Base-by-base conservation (phyloP, 2,113 vertebrate genomes). In the Nesoenas mayeri region DNA sequence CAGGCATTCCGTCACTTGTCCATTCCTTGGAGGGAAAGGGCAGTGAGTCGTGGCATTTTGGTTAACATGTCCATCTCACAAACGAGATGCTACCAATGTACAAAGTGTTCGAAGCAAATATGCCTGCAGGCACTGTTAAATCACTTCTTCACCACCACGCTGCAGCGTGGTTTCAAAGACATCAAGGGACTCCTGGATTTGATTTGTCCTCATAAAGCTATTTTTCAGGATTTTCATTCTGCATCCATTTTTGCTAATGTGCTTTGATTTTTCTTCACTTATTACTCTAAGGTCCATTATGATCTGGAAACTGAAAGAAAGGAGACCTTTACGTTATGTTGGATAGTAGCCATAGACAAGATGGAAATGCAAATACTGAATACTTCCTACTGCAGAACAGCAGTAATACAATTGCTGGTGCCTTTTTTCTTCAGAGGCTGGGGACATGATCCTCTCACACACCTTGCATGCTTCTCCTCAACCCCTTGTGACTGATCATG, bases 241-340 rank as follows among this genome's bases (percentile, higher is more conserved):
- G 29, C 57, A 56, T 74, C 20, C 32, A 6, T 75, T 93, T 90
- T 93, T 88, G 20, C 36, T 66, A 56, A 80, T 61, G 24, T 79
- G 32, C 60, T 87, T 88, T 75, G 32, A 61, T 95, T 57, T 75
- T 61, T 74, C 62, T 93, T 93, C 62, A 66, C 60, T 65, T 87
- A 34, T 70, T 84, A 54, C 20, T n/a, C 62, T 56, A 50, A 79
- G 61, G 38, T 40, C 50, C 47, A 74, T 70, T 90, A 50, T 32
- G 47, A 58, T 50, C 50, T 56, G 40, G 47, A 71, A 60, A 75
- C 31, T 70, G 71, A 89, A 79, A 32, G 13, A 57, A 70, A 88
- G 60, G 57, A 84, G 57, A 42, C 24, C 51, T 61, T 61, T 87
- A 66, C 6, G 0, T 57, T 70, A 31, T 19, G 36, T 13, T 95